Base-by-base conservation (phyloP, 1,140 invertebrate species). In the Holotrichia oblita region DNA sequence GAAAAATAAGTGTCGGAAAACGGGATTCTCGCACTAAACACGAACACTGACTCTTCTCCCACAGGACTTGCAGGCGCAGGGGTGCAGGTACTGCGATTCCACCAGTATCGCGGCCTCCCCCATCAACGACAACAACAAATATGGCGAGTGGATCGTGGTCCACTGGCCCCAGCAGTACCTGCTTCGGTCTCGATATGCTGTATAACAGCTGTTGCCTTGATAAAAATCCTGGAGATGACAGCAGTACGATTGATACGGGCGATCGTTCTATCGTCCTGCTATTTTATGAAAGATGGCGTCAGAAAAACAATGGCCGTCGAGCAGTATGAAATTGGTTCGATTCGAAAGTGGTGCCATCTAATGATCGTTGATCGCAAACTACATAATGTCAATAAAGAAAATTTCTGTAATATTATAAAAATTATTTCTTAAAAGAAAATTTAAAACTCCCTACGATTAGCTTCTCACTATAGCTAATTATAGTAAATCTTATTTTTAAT, bases 81-180 rank as follows among this genome's bases (percentile, higher is more conserved):
- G 76, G 61, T 79, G 22, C 61, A 69, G 17, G 48, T 55, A 55
- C 48, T 17, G 17, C 48, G 48, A 81, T 82, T 85, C 83, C 79
- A 84, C 81, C 80, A 81, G 81, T 78, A 78, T 82, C 69, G 79
- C 82, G 84, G 85, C 86, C 88, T 89, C 87, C 88, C n/a, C 88
- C 87, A 89, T 89, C 85, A 85, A 87, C 87, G 87, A 90, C 87
- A 89, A 89, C 86, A 90, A 90, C 89, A 90, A 90, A 90, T 89
- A 90, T 90, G 89, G 89, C 89, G 88, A 88, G 84, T 84, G 78
- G 77, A 82, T 81, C 73, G 79, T 79, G 78, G 72, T 82, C 81
- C 81, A 83, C 81, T 82, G 79, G 79, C 75, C 79, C 73, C 77
- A 79, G 77, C 41, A 42, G 40, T 61, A 48, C 24, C 42, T 59